Base-by-base conservation (phyloP, 2,113 vertebrate genomes). In the Anser brachyrhynchus region DNA sequence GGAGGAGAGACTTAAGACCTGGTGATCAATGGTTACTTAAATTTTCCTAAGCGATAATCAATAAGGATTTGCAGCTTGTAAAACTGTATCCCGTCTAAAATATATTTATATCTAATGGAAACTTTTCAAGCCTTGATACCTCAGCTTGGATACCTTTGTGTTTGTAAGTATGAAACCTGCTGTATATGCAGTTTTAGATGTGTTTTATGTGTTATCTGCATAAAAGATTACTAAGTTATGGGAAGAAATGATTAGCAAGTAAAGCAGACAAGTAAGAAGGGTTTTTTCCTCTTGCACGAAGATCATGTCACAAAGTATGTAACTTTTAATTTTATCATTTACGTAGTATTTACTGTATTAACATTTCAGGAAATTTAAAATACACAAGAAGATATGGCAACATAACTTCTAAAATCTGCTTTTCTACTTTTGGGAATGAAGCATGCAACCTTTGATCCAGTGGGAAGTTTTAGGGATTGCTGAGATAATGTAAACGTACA, bases 1-100 rank as follows among this genome's bases (percentile, higher is more conserved):
- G 41, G 35, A 84, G 23, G 8, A 82, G 10, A 80, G n/a, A 66
- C 25, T 70, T 71, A 72, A 92, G 43, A 67, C 88, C 21, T 49
- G 10, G 7, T 76, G 33, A 87, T 90, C 57, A 84, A 19, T 79
- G 72, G 54, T 51, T 64, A 44, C 52, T 93, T 94, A 78, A 66
- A 70, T 76, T 78, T 94, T 91, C 52, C n/a, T 84, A 74, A 86
- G 44, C 44, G 91, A 37, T 78, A 81, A 84, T 91, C 82, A 89
- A 87, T 84, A 78, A 87, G 74, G 77, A 87, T 86, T 87, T 93
- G 29, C 46, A 90, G 67, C 29, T 85, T 89, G 37, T 75, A 33
- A 73, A 91, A 33, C 51, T 61, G 41, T 19, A 93, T 52, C 25
- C 20, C 91, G 5, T 52, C 58, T 92, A 66, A 90, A 94, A 69